These are phyloP conservation scores for Theristicus caerulescens DNA, from an alignment of 2,113 vertebrate species.

Conservation along the genomic window DNA sequence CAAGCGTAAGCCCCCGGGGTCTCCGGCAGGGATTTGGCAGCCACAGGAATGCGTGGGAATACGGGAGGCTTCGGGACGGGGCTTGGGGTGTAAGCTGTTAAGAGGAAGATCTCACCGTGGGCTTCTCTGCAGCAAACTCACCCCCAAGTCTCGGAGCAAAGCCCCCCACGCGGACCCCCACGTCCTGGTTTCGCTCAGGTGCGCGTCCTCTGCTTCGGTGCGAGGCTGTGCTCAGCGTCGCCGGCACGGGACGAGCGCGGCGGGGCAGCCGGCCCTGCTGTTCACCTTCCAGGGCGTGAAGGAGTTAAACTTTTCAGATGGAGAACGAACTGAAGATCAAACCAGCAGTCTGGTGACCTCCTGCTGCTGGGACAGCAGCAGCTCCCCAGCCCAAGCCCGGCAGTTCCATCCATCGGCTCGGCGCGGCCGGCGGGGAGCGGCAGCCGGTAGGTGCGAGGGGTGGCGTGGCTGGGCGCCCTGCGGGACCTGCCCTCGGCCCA, in stretches of 20 bases:
- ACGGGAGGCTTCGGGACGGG: neutral
- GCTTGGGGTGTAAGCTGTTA: neutral
- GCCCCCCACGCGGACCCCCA: fast-evolving
- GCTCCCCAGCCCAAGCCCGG: neutral
- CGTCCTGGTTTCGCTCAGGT: neutral
- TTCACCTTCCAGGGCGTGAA: neutral
- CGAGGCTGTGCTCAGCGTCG: neutral
- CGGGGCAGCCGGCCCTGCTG: fast-evolving
- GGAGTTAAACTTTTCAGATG: slow-evolving; percentile 51
- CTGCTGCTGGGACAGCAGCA: slow-evolving; percentile 28
- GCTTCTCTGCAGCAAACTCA: neutral
- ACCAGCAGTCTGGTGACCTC: slow-evolving; percentile 44
- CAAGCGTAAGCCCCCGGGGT: neutral
- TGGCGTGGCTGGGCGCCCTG: fast-evolving
- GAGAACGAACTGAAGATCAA: slow-evolving; percentile 24
- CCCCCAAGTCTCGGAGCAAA: neutral
- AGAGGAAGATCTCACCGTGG: neutral
- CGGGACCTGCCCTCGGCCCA: neutral
- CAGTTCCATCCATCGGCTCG: neutral
- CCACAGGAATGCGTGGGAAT: slow-evolving; percentile 32
- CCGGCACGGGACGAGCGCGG: fast-evolving
- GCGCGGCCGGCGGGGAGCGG: neutral
- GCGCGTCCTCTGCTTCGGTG: fast-evolving
- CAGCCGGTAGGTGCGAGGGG: neutral
- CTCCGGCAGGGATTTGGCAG: neutral